A percentile compares a stretch with the other conserved stretches of the same genome.
Evolutionary conservation across 2,113 vertebrate species (phyloP).

Genomic region (Orthonyx spaldingii): DNA sequence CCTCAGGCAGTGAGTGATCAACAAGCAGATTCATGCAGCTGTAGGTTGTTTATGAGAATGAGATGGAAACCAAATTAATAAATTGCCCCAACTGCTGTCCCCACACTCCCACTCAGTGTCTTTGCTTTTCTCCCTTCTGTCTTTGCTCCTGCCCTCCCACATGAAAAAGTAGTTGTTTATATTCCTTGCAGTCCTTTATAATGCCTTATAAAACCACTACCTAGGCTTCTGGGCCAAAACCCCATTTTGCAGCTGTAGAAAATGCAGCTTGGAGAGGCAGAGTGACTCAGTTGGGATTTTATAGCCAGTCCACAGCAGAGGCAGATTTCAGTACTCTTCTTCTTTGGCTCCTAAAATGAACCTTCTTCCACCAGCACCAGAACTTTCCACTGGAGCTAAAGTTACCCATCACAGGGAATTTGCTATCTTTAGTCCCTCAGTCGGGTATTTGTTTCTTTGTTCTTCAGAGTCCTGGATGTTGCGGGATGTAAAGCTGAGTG

Average conservation of each 20-base stretch:
- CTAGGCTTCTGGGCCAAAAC: not conserved
- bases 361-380: not conserved
- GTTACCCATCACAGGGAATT: not conserved
- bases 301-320: not conserved
- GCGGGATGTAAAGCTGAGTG: not conserved
- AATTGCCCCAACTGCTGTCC: conserved; percentile 6
- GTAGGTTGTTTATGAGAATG: not conserved
- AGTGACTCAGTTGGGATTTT: not conserved
- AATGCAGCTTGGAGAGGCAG: not conserved
- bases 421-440: not conserved
- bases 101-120: not conserved
- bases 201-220: not conserved
- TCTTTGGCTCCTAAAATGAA: not conserved
- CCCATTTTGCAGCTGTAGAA: not conserved
- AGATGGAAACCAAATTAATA: conserved; percentile 21
- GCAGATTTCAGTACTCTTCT: not conserved
- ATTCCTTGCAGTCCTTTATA: not conserved
- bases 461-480: not conserved
- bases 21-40: not conserved
- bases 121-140: conserved; percentile 36
- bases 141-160: conserved; percentile 23
- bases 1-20: not conserved
- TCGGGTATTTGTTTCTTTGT: not conserved
- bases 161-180: conserved; percentile 1
- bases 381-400: not conserved